Base-by-base conservation (phyloP, 23 tunicate genomes). In the Phallusia fumigata region DNA sequence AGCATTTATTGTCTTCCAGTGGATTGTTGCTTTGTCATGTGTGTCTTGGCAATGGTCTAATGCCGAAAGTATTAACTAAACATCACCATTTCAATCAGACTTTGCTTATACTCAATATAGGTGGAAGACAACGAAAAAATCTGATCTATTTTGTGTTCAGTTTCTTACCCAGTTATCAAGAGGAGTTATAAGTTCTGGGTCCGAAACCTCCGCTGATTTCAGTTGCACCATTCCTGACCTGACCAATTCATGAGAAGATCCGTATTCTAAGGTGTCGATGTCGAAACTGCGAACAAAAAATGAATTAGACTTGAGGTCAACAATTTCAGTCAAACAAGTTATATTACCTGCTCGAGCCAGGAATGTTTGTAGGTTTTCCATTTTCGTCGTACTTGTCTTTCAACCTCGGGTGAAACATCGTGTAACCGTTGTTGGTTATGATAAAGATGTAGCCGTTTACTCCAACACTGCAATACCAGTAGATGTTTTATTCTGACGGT, bases 381-480 rank as follows among this genome's bases (percentile, higher is more conserved):
- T 75, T 24, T 19, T 52, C 78, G 30, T 13, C 18, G 86, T 79
- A 84, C 19, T 79, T 86, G 26, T 77, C 80, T 18, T 80, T 44
- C 36, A 84, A 79, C 36, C 88, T 65, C 19, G 97, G 91, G 80
- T 92, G 97, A 31, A 85, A 69, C 34, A 76, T 81, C 1, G 84
- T 85, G 75, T 92, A 80, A 13, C 91, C 97, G 33, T 92, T 92
- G 88, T 92, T 92, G 28, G 90, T 87, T 21, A 87, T 65, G 52
- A 92, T 65, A 81, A 77, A 87, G 11, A 87, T 65, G 51, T 87
- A 83, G 0, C 82, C 85, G 74, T 92, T 92, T 28, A 92, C 97
- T 22, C 91, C 91, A 87, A 90, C 75, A 31, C 97, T 92, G 85
- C 0, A 76, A 19, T 33, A 44, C n/a, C 36, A 31, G 40, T 10